Percentiles rank a stretch among this genome's conserved stretches.
Conservation (phyloP, 2,113 vertebrate species). For the Chrysemys picta region DNA sequence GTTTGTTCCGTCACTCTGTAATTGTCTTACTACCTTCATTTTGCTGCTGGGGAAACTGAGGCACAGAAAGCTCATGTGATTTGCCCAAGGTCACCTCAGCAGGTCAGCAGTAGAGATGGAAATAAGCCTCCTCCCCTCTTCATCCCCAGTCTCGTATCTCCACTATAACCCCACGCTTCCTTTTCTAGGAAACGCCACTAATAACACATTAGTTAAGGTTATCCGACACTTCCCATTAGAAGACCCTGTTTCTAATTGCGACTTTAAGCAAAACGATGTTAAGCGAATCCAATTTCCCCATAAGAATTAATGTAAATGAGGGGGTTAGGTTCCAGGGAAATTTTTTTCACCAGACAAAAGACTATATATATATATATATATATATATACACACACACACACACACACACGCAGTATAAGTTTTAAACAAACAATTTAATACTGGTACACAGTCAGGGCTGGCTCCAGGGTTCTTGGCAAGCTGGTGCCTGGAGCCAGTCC, state of each 20-base stretch:
- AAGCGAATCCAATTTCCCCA: no score
- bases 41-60: neutral
- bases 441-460: no score
- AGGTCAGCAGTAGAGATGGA: neutral
- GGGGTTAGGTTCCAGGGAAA: no score
- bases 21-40: neutral
- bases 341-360: no score
- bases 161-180: neutral
- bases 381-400: no score
- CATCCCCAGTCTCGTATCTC: neutral
- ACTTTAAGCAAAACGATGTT: no score
- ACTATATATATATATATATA: no score
- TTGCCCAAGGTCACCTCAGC: neutral
- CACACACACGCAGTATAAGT: no score
- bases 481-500: no score
- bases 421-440: no score
- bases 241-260: neutral
- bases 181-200: neutral
- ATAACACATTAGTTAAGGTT: neutral
- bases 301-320: no score
- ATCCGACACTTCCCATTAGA: neutral
- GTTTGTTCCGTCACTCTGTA: neutral
- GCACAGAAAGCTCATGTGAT: neutral
- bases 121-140: neutral
- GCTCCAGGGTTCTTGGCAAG: no score